Percentiles rank a stretch among this genome's conserved stretches.
These are phyloP conservation scores for Aeoliscus strigatus DNA, from an alignment of 2,797 vertebrate genomes.

Conservation along the genomic window DNA sequence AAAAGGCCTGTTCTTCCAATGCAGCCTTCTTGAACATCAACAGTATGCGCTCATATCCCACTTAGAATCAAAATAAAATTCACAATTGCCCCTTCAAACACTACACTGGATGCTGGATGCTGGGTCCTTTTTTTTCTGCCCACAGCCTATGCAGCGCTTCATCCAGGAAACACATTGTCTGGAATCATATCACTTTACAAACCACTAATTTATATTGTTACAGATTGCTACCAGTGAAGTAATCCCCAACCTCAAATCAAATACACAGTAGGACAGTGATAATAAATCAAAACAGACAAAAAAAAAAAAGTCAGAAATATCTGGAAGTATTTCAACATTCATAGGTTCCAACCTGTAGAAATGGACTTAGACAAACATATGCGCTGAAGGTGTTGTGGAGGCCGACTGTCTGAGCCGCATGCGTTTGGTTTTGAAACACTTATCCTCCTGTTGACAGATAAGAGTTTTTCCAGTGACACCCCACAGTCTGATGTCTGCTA, in stretches of 20 bases:
- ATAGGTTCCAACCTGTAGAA: conserved; percentile 5
- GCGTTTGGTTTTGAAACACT: conserved; percentile 56
- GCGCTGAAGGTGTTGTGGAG: conserved; percentile 27
- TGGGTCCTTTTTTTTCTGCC: too few species aligned
- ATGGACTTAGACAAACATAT: conserved; percentile 8
- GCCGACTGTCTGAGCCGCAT: conserved; percentile 37
- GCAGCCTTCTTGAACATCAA: too few species aligned
- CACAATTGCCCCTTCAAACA: too few species aligned
- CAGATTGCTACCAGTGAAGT: conserved; percentile 20
- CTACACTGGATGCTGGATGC: too few species aligned
- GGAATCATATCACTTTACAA: conserved; percentile 16
- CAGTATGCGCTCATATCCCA: too few species aligned
- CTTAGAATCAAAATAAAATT: too few species aligned
- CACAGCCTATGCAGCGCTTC: neutral
- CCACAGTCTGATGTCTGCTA: conserved; percentile 31
- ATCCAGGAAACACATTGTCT: conserved; percentile 6
- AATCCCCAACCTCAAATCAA: conserved; percentile 20
- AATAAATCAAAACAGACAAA: too few species aligned
- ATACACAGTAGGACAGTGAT: conserved; percentile 5
- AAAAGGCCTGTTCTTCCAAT: too few species aligned
- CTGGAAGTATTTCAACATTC: conserved; percentile 1
- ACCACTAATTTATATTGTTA: conserved; percentile 26
- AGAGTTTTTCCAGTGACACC: conserved; percentile 52
- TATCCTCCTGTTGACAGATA: conserved; percentile 56
- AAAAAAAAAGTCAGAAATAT: too few species aligned